Conservation (phyloP, 2,797 vertebrate genomes). For the Remorina albescens region DNA sequence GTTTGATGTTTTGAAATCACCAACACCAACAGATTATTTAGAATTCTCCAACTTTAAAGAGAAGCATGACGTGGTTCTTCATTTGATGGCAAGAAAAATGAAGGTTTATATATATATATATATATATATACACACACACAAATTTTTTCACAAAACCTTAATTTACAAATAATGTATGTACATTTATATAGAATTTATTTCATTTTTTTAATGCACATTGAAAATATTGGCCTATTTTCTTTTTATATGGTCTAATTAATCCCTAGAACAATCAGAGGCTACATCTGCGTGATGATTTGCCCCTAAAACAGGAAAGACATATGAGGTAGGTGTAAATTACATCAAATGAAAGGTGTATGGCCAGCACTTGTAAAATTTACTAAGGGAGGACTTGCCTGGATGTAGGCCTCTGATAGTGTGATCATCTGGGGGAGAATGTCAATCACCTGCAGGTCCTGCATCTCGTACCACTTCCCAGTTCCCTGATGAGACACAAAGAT, state of each 20-base stretch:
- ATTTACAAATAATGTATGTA: no score
- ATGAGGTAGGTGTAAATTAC: neutral
- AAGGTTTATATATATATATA: no score
- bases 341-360: neutral
- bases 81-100: no score
- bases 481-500: conserved; percentile 83
- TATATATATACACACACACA: no score
- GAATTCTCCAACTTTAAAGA: neutral
- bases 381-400: conserved; percentile 86
- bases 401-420: conserved; percentile 96
- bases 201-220: no score
- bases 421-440: conserved; percentile 99
- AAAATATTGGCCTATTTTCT: neutral
- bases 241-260: neutral
- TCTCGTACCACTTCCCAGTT: conserved; percentile 98
- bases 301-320: neutral
- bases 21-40: neutral
- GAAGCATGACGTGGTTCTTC: no score
- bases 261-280: neutral
- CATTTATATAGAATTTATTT: no score
- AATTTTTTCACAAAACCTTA: no score
- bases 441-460: conserved; percentile 96
- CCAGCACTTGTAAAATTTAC: neutral
- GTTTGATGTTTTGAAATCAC: neutral
- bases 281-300: neutral